Base-by-base conservation (phyloP, 1,140 invertebrate species). In the Acyrthosiphon pisum region DNA sequence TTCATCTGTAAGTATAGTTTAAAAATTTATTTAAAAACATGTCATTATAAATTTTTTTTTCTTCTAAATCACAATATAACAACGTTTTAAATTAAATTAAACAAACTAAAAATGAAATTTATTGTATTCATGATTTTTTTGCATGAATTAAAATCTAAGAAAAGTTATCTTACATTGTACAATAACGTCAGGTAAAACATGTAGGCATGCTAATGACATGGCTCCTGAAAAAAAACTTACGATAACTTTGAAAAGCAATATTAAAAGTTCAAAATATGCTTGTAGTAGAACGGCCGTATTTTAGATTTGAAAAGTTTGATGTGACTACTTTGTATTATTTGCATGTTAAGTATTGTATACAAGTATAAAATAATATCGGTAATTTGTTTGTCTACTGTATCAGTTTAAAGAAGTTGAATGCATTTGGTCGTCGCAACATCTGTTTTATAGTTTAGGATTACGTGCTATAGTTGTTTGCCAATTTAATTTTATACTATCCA, bases 271-370 rank as follows among this genome's bases (percentile, higher is more conserved):
- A 88, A 53, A 88, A 50, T 30, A 88, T 50, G 11, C 26, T 20
- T 88, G 23, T 18, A 37, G n/a, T 37, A 26, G 20, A 53, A 53
- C 2, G 1, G 8, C 22, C 23, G 6, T 37, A 37, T 53, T 53
- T 89, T 89, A 53, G 22, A 56, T 56, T 89, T 89, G 22, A 89
- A 89, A 89, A 89, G 48, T 56, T 89, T 53, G n/a, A 89, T 89
- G 22, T 53, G 20, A 89, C 35, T 22, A 53, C 22, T 35, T 89
- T 23, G n/a, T 89, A 22, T 89, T 23, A 53, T 89, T 89, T 89
- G 48, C 87, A 89, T 89, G 22, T 56, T 89, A 89, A 89, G 60
- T 68, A 68, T 68, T 68, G 30, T n/a, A n/a, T 68, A 68, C 30
- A 18, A 68, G 30, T n/a, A 68, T 68, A n/a, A 68, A 68, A n/a